Evolutionary conservation across 2,797 vertebrate genomes (phyloP), one percentile per base, ranked within the genome.

Genomic region (Molossus molossus): DNA sequence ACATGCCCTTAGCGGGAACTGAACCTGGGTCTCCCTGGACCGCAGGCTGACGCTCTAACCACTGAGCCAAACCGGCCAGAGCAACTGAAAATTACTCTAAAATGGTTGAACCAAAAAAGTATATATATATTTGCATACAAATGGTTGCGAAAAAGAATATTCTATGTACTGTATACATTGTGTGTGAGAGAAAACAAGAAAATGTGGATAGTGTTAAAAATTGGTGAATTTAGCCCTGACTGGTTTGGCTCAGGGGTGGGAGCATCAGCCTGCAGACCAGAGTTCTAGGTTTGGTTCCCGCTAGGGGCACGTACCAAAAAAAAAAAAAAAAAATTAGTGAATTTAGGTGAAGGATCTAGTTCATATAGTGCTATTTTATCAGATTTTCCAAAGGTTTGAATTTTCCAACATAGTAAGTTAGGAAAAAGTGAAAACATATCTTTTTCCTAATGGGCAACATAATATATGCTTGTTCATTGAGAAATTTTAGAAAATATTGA

Each of bases 401-500:
- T 60, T 48, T 94, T 93, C 81, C 29, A 73, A 85, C 60, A 65
- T 23, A 40, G 5, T 80, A 81, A 85, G 0, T 73, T 85, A 81
- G 53, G 57, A 27, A 84, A 72, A 90, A 86, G 21, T 75, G 11
- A 77, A 91, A 79, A 55, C 4, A 20, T 75, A 69, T 18, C 27
- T 88, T 88, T 72, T 84, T 45, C 20, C 85, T 84, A 57, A 76
- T 83, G 29, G 33, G 55, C 37, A 79, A 95, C 87, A 65, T n/a
- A 69, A 75, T 40, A 80, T 12, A 87, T 33, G 13, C 37, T 83
- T 85, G 8, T 89, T 81, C 29, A 92, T 2, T 76, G 76, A 86
- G 69, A 57, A 85, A 37, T 90, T 90, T 94, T 69, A 82, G 55
- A 70, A 91, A 67, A 73, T 37, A 53, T 29, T 77, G 33, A 80